Percentiles rank a stretch among this genome's conserved stretches.
These are phyloP conservation scores for Pleuronectes platessa DNA, from an alignment of 2,113 vertebrate genomes.

Conservation along the genomic window DNA sequence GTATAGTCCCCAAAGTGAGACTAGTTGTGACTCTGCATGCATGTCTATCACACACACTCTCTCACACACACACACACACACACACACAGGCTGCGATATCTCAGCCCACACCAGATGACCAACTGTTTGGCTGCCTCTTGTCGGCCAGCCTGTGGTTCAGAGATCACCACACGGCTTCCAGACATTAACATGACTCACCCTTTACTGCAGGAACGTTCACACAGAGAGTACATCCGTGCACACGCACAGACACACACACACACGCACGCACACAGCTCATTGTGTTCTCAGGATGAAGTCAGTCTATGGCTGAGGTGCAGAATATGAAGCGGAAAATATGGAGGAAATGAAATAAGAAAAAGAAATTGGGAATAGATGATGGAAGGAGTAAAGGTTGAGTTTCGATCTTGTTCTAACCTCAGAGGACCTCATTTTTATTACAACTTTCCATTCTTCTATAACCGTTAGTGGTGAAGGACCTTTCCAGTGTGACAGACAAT, in stretches of 20 bases:
- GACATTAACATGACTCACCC: conserved; percentile 70
- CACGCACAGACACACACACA: not conserved
- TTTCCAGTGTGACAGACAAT: not conserved
- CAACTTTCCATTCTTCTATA: conserved; percentile 8
- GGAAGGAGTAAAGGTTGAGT: conserved; percentile 29
- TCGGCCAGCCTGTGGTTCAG: conserved; percentile 61
- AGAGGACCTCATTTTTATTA: conserved; percentile 9
- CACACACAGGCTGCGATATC: conserved; percentile 55
- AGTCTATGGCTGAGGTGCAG: conserved; percentile 10
- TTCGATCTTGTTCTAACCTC: conserved; percentile 9
- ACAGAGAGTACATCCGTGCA: not conserved
- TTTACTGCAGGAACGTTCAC: conserved; percentile 9
- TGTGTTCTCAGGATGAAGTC: conserved; percentile 24
- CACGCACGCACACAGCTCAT: conserved; percentile 12
- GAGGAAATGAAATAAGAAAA: conserved; percentile 2
- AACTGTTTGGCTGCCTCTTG: conserved; percentile 63
- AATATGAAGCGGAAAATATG: conserved; percentile 4
- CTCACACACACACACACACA: conserved; percentile 8
- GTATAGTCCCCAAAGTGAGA: conserved; percentile 24
- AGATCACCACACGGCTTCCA: conserved; percentile 69
- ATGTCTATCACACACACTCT: conserved; percentile 53
- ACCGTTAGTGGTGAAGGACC: conserved; percentile 14
- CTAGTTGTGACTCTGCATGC: conserved; percentile 40
- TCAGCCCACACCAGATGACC: conserved; percentile 71
- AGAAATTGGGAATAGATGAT: conserved; percentile 25